Evolutionary conservation across 2,888 invertebrate species (phyloP).

Genomic region (Chalcis sispes): DNA sequence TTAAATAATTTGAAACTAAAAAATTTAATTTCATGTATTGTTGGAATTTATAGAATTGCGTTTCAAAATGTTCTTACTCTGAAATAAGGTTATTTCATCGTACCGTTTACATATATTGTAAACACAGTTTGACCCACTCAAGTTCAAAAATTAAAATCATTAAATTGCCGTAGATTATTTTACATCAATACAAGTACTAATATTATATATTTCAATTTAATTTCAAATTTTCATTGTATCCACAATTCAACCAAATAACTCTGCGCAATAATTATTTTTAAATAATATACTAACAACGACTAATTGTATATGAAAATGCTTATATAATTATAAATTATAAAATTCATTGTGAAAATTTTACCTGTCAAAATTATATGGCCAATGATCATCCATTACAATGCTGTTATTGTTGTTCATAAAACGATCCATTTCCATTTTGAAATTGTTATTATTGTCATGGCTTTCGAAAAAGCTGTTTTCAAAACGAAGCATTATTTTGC

Average conservation of each 20-base stretch:
- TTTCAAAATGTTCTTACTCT: background rate
- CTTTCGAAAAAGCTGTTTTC: slow-evolving; percentile 47
- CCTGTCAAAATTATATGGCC: slow-evolving; percentile 51
- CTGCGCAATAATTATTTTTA: background rate
- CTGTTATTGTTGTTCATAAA: slow-evolving; percentile 53
- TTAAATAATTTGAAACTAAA: background rate
- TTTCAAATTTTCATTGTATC: background rate
- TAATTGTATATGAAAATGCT: background rate
- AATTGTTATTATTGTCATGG: slow-evolving; percentile 12
- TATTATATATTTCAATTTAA: background rate
- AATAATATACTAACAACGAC: background rate
- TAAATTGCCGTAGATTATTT: too few relatives aligned
- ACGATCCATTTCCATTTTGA: slow-evolving; percentile 51
- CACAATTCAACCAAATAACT: too few relatives aligned
- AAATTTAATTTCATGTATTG: slow-evolving; percentile 9
- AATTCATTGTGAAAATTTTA: slow-evolving; percentile 11
- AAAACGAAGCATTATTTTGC: slow-evolving; percentile 38
- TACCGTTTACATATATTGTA: slow-evolving; percentile 21
- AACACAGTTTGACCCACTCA: slow-evolving; percentile 23
- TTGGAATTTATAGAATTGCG: slow-evolving; percentile 18
- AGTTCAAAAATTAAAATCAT: slow-evolving; percentile 30
- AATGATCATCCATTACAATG: slow-evolving; percentile 42
- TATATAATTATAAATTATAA: background rate
- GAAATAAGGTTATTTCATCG: background rate
- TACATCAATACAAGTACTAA: too few relatives aligned